These are phyloP conservation scores for Hystrix brachyura DNA, from an alignment of 2,113 vertebrate genomes.

Conservation along the genomic window DNA sequence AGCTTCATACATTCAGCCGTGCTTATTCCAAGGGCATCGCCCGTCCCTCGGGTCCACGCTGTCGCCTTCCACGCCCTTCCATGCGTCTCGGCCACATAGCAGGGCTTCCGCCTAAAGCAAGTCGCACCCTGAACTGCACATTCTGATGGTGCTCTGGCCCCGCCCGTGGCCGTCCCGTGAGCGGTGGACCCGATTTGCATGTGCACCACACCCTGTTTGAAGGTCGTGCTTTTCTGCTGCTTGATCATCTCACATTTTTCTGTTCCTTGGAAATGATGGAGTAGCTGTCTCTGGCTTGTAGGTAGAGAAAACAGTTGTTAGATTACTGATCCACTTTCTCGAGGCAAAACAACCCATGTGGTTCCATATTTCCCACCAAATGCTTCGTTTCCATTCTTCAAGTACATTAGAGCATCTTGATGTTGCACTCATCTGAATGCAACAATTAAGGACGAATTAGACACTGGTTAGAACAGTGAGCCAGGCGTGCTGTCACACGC, in stretches of 20 bases:
- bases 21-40: neutral
- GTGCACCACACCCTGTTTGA: neutral
- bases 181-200: accelerated
- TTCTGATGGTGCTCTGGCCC: accelerated
- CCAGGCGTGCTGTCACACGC: neutral
- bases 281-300: neutral
- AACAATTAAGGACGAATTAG: neutral
- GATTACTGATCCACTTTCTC: neutral
- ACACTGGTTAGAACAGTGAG: neutral
- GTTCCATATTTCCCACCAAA: neutral
- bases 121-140: accelerated
- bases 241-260: accelerated
- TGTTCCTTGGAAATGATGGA: neutral
- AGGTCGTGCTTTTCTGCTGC: accelerated
- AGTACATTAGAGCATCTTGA: neutral
- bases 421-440: neutral
- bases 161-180: accelerated
- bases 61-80: too few species aligned
- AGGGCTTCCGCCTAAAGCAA: accelerated
- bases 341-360: neutral
- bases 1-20: accelerated
- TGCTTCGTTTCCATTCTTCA: neutral
- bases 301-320: neutral
- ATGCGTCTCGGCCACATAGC: accelerated
- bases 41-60: neutral